Percentiles rank a stretch among this genome's conserved stretches.
Conservation (phyloP, 1,140 invertebrate species). For the Matsumurasca onukii region DNA sequence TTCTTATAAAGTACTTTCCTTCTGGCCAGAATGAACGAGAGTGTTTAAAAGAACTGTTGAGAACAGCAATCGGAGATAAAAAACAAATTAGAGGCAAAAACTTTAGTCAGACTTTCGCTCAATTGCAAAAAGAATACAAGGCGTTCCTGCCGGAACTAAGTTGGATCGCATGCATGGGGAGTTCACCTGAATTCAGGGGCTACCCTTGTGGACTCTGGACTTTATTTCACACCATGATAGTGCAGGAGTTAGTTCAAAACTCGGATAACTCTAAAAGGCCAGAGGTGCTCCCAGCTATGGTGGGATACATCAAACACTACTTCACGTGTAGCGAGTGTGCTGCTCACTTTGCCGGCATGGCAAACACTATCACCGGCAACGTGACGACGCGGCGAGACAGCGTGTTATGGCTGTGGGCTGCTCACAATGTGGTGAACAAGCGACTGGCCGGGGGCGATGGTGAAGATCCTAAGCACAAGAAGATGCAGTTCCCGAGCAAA, state of each 20-base stretch:
- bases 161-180: conserved; percentile 86
- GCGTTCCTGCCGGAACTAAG: conserved; percentile 57
- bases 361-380: conserved; percentile 64
- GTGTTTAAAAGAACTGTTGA: conserved; percentile 59
- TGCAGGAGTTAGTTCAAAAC: conserved; percentile 45
- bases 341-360: conserved; percentile 83
- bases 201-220: conserved; percentile 96
- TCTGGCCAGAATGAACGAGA: conserved; percentile 59
- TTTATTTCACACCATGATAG: conserved; percentile 90
- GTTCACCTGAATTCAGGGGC: conserved; percentile 69
- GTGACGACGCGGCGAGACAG: conserved; percentile 69
- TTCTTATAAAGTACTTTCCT: conserved; percentile 74
- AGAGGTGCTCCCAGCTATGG: conserved; percentile 77
- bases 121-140: conserved; percentile 51
- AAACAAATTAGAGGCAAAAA: conserved; percentile 58
- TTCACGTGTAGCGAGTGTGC: conserved; percentile 93
- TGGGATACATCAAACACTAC: conserved; percentile 88
- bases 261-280: conserved; percentile 41
- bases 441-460: conserved; percentile 80
- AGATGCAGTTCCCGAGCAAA: conserved; percentile 84
- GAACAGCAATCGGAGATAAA: conserved; percentile 47
- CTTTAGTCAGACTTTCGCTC: conserved; percentile 54
- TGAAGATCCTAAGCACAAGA: conserved; percentile 89
- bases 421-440: conserved; percentile 93
- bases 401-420: conserved; percentile 92